Evolutionary conservation across 2,888 invertebrate genomes (phyloP).

Genomic region (Thymelicus lineola): DNA sequence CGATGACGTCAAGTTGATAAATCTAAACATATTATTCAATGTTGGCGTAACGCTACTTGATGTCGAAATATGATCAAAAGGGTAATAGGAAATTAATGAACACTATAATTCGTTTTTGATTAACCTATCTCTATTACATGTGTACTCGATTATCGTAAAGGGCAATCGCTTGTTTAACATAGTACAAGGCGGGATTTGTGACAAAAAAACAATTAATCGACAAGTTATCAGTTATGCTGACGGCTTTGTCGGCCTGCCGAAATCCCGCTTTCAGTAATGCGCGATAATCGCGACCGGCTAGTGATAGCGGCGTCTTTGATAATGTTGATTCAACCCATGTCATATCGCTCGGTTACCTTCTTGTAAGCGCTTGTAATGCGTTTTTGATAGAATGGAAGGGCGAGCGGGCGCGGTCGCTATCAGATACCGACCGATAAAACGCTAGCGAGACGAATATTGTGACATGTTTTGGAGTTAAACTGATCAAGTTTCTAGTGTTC

Average conservation of each 20-base stretch:
- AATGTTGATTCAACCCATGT: constrained; percentile 68
- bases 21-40: not conserved
- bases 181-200: constrained; percentile 60
- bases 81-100: constrained; percentile 53
- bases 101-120: constrained; percentile 36
- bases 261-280: constrained; percentile 77
- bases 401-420: constrained; percentile 71
- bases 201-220: constrained; percentile 80
- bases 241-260: constrained; percentile 80
- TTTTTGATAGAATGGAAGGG: constrained; percentile 58
- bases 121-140: constrained; percentile 59
- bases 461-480: constrained; percentile 44
- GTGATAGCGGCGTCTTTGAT: constrained; percentile 80
- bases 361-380: constrained; percentile 73
- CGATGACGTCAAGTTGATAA: not conserved
- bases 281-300: constrained; percentile 65
- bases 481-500: constrained; percentile 45
- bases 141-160: constrained; percentile 61
- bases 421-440: constrained; percentile 56
- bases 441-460: constrained; percentile 49
- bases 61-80: constrained; percentile 44
- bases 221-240: constrained; percentile 65
- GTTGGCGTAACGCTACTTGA: constrained; percentile 38
- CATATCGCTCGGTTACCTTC: constrained; percentile 70
- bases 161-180: constrained; percentile 70